These are phyloP conservation scores for Forbesichthys papilliferus DNA, from an alignment of 2,113 vertebrate species.

Conservation along the genomic window DNA sequence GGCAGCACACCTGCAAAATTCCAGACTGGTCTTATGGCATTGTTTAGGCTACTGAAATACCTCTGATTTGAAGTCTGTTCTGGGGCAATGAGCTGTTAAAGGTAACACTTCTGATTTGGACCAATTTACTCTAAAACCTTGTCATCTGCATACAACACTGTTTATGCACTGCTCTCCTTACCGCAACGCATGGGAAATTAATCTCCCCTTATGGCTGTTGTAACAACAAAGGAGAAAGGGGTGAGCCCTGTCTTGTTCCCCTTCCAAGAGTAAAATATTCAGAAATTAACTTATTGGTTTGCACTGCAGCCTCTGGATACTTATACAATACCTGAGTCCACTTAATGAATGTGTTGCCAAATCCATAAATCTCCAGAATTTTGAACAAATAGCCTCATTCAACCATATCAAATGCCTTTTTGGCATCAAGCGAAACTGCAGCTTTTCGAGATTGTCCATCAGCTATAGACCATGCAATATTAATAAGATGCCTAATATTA, in stretches of 20 bases:
- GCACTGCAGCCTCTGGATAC: constrained; percentile 13
- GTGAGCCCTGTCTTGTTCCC: constrained; percentile 13
- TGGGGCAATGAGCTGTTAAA: not conserved
- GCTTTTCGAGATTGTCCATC: not conserved
- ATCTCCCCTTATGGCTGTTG: not conserved
- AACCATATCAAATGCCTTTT: constrained; percentile 25
- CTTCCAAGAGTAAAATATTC: constrained; percentile 11
- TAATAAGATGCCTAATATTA: constrained; percentile 14
- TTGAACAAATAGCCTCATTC: constrained; percentile 15
- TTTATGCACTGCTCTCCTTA: not conserved
- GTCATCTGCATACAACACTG: not conserved
- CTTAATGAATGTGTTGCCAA: constrained; percentile 12
- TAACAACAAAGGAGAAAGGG: constrained; percentile 3
- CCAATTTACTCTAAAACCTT: not conserved
- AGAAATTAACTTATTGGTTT: constrained; percentile 4
- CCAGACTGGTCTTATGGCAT: too few relatives aligned
- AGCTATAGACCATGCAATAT: constrained; percentile 13
- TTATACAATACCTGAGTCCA: constrained; percentile 22
- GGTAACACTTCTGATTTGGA: not conserved
- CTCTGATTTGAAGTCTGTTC: not conserved
- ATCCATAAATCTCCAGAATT: constrained; percentile 9
- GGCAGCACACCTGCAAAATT: too few relatives aligned
- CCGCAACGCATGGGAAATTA: constrained; percentile 6
- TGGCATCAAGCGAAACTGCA: constrained; percentile 19
- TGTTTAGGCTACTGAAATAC: too few relatives aligned